These are phyloP conservation scores for Hirtodrosophila alboralis DNA, from an alignment of 2,888 invertebrate species.

Conservation along the genomic window DNA sequence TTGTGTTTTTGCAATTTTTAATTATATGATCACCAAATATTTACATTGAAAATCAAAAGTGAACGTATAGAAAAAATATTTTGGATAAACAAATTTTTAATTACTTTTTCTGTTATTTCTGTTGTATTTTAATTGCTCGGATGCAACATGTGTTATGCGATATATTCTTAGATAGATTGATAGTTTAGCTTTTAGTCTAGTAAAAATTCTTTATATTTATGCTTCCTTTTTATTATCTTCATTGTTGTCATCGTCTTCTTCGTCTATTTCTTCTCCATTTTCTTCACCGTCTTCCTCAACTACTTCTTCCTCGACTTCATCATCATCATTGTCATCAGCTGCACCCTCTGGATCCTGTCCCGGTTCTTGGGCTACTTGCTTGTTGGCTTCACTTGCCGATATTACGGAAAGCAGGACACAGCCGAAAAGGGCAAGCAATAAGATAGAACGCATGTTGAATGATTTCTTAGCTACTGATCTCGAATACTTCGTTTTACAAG, in stretches of 20 bases:
- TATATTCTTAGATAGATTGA: not conserved
- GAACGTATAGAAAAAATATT: too few species aligned
- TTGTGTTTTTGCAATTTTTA: constrained; percentile 1
- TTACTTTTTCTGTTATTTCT: constrained; percentile 6
- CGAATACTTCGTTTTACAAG: not conserved
- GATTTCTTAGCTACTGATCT: constrained; percentile 52
- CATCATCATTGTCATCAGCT: not conserved
- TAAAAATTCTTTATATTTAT: not conserved
- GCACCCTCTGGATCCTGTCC: not conserved
- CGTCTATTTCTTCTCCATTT: not conserved
- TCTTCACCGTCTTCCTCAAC: constrained; percentile 1
- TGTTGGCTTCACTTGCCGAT: constrained; percentile 11
- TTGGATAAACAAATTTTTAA: too few species aligned
- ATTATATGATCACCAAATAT: not conserved
- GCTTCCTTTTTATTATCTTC: not conserved
- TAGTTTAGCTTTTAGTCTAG: not conserved
- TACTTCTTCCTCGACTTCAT: not conserved
- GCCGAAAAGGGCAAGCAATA: constrained; percentile 63
- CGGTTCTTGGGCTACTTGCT: not conserved
- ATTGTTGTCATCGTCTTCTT: not conserved
- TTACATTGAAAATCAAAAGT: not conserved
- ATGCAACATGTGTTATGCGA: not conserved
- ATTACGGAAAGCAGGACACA: constrained; percentile 50
- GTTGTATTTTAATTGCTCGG: not conserved
- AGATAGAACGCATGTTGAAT: constrained; percentile 55